Percentiles rank a stretch among this genome's conserved stretches.
These are phyloP conservation scores for Drosophila persimilis DNA, from an alignment of 1,140 invertebrate species.

Conservation along the genomic window DNA sequence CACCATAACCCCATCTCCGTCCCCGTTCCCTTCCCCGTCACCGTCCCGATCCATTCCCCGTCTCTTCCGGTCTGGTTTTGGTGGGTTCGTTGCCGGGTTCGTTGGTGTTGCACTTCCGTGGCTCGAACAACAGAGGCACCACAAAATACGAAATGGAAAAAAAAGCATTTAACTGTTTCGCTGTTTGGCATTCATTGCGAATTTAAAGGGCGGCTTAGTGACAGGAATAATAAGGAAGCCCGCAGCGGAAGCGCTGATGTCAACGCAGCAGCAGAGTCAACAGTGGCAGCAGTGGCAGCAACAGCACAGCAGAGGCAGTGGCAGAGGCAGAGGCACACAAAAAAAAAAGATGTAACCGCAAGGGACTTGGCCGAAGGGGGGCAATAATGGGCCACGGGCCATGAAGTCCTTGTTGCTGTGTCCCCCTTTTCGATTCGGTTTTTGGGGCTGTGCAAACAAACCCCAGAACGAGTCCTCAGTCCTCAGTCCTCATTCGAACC, in stretches of 20 bases:
- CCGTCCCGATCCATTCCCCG: conserved; percentile 14
- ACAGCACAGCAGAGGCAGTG: conserved; percentile 1
- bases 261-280: conserved; percentile 48
- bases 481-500: conserved; percentile 2
- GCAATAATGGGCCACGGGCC: conserved; percentile 67
- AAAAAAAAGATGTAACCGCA: conserved; percentile 56
- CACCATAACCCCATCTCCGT: conserved; percentile 20
- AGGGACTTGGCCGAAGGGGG: conserved; percentile 57
- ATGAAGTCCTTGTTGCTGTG: conserved; percentile 62
- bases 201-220: conserved; percentile 80
- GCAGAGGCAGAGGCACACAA: conserved; percentile 8
- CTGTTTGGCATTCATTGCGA: conserved; percentile 80
- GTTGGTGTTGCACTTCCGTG: conserved; percentile 74
- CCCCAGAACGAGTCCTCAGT: background rate
- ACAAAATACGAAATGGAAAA: conserved; percentile 25
- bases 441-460: conserved; percentile 69
- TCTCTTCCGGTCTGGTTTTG: conserved; percentile 43
- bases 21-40: conserved; percentile 11
- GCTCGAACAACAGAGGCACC: conserved; percentile 43
- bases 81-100: conserved; percentile 29
- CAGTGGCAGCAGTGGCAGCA: conserved; percentile 8
- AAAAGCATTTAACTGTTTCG: conserved; percentile 75
- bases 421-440: conserved; percentile 70
- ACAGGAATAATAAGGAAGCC: conserved; percentile 80
- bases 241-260: conserved; percentile 78